phyloP scores from a whole-genome alignment of 2,113 vertebrate genomes.

The Microcebus murinus region DNA sequence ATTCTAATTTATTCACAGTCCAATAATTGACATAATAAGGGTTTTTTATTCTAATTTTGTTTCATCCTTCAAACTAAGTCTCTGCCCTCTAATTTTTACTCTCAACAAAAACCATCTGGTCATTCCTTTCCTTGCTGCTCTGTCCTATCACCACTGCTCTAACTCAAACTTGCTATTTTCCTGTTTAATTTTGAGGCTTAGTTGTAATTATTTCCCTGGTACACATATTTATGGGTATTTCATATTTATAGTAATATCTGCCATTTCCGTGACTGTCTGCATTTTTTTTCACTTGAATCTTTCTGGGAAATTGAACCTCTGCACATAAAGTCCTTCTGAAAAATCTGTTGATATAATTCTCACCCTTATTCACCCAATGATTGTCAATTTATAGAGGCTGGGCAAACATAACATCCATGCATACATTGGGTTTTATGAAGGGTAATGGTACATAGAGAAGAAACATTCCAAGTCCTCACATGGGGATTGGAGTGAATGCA shows the following conservation, averaged over 20 bases:
- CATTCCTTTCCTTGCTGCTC: neutral
- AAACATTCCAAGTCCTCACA: neutral
- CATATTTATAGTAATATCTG: neutral
- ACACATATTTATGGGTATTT: neutral
- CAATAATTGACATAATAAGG: neutral
- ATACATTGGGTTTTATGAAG: neutral
- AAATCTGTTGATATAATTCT: neutral
- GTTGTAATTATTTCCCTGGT: neutral
- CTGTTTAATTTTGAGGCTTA: neutral
- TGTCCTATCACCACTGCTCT: accelerated
- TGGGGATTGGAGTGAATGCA: neutral
- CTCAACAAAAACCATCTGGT: neutral
- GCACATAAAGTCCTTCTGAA: neutral
- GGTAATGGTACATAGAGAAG: neutral
- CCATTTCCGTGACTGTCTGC: neutral
- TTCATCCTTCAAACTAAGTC: neutral
- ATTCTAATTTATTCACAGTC: neutral
- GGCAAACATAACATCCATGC: neutral
- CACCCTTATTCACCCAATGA: neutral
- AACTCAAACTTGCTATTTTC: neutral
- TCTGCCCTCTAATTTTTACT: neutral
- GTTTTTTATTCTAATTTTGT: neutral
- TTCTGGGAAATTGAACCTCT: neutral
- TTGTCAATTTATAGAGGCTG: neutral
- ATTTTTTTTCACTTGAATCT: neutral